phyloP scores from a whole-genome alignment of 53 echinoderm and acorn worm genomes.

The Pentamera pediparva region DNA sequence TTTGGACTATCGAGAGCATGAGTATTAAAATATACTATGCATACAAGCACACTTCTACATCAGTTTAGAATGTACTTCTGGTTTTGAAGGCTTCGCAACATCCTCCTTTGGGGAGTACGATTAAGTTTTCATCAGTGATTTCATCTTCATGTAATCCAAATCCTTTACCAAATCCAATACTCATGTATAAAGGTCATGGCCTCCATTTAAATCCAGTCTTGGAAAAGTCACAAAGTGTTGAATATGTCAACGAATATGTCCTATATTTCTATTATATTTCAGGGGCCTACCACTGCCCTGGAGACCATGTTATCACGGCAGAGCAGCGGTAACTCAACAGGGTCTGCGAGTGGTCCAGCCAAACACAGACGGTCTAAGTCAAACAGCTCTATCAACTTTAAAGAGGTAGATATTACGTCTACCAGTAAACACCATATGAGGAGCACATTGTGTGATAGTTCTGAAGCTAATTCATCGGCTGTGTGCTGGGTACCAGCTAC shows the following conservation, averaged over 20 bases:
- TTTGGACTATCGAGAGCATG: too few relatives aligned
- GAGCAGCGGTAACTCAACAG: not conserved
- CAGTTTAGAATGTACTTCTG: too few relatives aligned
- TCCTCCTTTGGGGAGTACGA: too few relatives aligned
- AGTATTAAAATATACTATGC: too few relatives aligned
- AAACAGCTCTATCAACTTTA: slow-evolving; percentile 9
- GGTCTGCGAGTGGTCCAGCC: not conserved
- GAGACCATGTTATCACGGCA: slow-evolving; percentile 19
- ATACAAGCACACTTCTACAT: too few relatives aligned
- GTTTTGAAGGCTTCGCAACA: too few relatives aligned
- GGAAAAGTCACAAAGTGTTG: too few relatives aligned
- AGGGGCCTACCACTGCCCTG: not conserved
- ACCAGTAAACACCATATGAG: too few relatives aligned
- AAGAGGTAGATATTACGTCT: slow-evolving; percentile 33
- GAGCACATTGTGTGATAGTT: too few relatives aligned
- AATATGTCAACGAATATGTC: not conserved
- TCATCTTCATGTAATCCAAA: not conserved
- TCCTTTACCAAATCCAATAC: not conserved
- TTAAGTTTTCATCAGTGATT: too few relatives aligned
- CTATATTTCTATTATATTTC: not conserved
- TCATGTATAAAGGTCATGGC: not conserved
- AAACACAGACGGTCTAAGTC: slow-evolving; percentile 20
- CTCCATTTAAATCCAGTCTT: not conserved
- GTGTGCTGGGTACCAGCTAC: too few relatives aligned
- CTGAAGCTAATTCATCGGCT: too few relatives aligned